Evolutionary conservation across 92 coral and sea anemone species (phyloP).

Genomic region (Parazoanthus darwini): DNA sequence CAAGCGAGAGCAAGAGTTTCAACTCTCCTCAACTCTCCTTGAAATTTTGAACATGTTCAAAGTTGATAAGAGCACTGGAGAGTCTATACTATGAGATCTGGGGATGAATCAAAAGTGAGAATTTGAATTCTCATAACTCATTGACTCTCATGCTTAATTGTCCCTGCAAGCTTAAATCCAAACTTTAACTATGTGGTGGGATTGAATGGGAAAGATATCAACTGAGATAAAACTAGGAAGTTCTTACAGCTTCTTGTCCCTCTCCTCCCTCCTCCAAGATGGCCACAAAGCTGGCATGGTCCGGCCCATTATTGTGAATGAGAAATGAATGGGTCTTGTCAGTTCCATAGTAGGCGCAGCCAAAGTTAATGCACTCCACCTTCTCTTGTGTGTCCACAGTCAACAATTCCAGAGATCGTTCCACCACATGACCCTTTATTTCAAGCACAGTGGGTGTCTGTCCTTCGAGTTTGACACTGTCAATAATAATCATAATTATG

Average conservation of each 20-base stretch:
- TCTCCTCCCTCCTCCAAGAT: constrained; percentile 94
- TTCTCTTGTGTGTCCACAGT: constrained; percentile 59
- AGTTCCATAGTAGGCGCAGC: constrained; percentile 90
- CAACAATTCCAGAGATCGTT: constrained; percentile 79
- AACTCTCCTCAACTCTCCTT: too few relatives aligned
- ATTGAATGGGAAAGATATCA: background rate
- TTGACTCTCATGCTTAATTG: too few relatives aligned
- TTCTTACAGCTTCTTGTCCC: constrained; percentile 96
- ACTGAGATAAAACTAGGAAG: background rate
- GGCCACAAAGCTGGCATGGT: constrained; percentile 85
- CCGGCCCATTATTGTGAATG: constrained; percentile 94
- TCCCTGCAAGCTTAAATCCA: too few relatives aligned
- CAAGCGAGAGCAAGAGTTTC: too few relatives aligned
- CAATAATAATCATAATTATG: background rate
- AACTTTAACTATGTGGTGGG: background rate
- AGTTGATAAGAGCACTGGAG: too few relatives aligned
- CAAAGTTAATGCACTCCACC: constrained; percentile 85
- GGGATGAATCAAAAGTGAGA: too few relatives aligned
- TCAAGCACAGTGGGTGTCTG: constrained; percentile 80
- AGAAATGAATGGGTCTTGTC: constrained; percentile 76
- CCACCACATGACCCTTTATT: constrained; percentile 81
- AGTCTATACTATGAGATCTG: too few relatives aligned
- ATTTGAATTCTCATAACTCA: too few relatives aligned
- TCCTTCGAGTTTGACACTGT: constrained; percentile 90
- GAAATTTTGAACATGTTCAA: too few relatives aligned